Percentiles rank a stretch among this genome's conserved stretches.
Evolutionary conservation across 2,113 vertebrate species (phyloP).

Genomic region (Nyctereutes procyonoides): DNA sequence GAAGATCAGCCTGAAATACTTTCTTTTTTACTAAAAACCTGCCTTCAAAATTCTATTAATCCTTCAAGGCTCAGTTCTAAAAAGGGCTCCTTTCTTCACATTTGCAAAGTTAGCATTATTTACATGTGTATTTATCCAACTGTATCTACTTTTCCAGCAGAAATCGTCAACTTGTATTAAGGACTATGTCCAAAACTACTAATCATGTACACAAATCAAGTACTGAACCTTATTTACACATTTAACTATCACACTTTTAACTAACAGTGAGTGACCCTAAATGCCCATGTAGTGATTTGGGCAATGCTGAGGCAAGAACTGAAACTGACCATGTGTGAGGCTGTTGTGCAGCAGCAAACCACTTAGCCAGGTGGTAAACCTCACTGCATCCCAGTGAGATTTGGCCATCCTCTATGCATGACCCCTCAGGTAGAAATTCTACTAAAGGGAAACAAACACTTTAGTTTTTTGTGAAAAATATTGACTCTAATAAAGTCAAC

Average conservation of each 20-base stretch:
- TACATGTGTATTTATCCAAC: background rate
- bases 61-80: background rate
- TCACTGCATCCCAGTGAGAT: background rate
- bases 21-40: background rate
- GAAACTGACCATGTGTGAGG: background rate
- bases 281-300: background rate
- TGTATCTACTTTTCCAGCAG: background rate
- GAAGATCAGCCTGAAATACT: background rate
- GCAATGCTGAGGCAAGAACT: background rate
- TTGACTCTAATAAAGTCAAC: background rate
- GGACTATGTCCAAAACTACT: background rate
- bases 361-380: background rate
- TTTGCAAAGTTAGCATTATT: constrained; percentile 17
- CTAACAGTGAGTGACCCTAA: background rate
- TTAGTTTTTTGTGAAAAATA: constrained; percentile 44
- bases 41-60: constrained; percentile 29
- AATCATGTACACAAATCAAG: background rate
- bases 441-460: background rate
- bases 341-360: background rate
- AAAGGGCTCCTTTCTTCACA: constrained; percentile 6
- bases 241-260: background rate
- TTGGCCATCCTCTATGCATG: background rate
- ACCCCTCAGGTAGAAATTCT: background rate
- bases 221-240: background rate
- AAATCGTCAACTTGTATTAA: constrained; percentile 22